Base-by-base conservation (phyloP, 1,140 invertebrate species). In the Drosophila nasuta region DNA sequence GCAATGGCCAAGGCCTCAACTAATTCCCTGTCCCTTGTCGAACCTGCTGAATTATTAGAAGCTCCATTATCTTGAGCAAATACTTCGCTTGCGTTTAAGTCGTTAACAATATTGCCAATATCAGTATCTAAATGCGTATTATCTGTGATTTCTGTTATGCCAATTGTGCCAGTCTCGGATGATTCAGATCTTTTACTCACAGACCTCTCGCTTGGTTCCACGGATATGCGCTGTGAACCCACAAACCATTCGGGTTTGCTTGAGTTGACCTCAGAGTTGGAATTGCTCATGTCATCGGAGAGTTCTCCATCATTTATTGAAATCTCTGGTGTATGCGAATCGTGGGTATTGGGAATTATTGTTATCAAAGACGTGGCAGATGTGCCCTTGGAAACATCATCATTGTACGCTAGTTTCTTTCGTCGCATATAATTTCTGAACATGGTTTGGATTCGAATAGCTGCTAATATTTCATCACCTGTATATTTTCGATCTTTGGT, bases 1-100 rank as follows among this genome's bases (percentile, higher is more conserved):
- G 33, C 6, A 28, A 51, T 15, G 13, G 20, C 8, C 11, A 59
- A 35, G 38, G 76, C 75, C 46, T 75, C 64, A 7, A 56, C 63
- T 59, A 64, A 71, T 30, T 57, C 68, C 13, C 49, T 58, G 49
- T 62, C 66, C 15, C 56, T 69, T 43, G 58, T 13, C 41, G 68
- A 54, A 85, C 79, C 86, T 81, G 81, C 75, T 79, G 80, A 89
- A 89, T 80, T 74, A 79, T 71, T 73, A 88, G 69, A 88, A 63
- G 65, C 45, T 74, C 76, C 80, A 77, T 81, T 81, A 81, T 81
- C 75, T 52, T 82, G 69, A 71, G 80, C 71, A 75, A 54, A 60
- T 62, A 54, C 5, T 57, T 68, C 51, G 30, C 30, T 74, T 65
- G 38, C 11, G 67, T 35, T 57, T 56, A 70, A 62, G 28, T 75